Conservation (phyloP, 2,797 vertebrate genomes). For the Fratercula arctica region DNA sequence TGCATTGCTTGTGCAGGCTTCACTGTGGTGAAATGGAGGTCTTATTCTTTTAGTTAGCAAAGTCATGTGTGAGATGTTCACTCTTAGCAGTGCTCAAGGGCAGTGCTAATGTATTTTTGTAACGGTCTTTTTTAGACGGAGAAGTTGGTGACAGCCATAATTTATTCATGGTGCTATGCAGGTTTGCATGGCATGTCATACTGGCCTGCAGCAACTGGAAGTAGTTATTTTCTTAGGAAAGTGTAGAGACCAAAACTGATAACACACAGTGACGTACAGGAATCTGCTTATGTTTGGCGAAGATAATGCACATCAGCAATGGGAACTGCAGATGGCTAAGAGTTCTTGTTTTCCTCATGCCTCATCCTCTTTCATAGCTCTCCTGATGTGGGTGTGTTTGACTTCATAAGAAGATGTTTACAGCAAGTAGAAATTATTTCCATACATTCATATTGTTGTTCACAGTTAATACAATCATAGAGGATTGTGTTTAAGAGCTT, state of each 20-base stretch:
- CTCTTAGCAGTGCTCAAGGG: conserved; percentile 28
- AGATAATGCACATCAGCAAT: conserved; percentile 1
- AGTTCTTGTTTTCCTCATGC: conserved; percentile 11
- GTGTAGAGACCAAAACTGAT: conserved; percentile 15
- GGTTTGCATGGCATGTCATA: conserved; percentile 29
- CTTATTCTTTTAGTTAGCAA: conserved; percentile 3
- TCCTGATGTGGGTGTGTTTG: neutral
- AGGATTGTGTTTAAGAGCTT: neutral
- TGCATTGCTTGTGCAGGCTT: neutral
- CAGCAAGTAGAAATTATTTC: neutral
- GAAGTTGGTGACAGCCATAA: conserved; percentile 50
- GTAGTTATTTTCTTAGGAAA: conserved; percentile 55
- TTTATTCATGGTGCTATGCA: conserved; percentile 57
- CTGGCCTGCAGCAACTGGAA: conserved; percentile 14
- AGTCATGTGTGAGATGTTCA: conserved; percentile 24
- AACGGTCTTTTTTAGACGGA: conserved; percentile 19
- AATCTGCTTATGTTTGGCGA: conserved; percentile 36
- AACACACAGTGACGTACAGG: neutral
- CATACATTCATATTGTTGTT: neutral
- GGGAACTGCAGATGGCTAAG: neutral
- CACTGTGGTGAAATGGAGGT: neutral
- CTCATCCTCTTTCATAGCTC: neutral
- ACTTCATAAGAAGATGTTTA: neutral
- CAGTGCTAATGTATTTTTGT: conserved; percentile 60
- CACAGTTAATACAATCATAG: neutral